Evolutionary conservation across 2,113 vertebrate genomes (phyloP).

Genomic region (Anarrhichthys ocellatus): DNA sequence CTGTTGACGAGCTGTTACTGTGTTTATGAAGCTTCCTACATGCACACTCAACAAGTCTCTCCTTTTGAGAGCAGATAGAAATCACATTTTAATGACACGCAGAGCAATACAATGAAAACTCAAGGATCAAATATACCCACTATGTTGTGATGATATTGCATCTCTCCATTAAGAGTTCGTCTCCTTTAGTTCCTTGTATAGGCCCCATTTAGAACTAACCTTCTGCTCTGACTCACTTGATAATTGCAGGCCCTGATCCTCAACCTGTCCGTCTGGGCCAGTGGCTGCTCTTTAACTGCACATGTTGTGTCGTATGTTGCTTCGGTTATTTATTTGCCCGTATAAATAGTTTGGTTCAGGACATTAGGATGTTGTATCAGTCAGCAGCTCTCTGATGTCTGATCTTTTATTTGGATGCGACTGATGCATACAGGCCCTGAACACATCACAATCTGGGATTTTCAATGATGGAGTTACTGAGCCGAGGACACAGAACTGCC

Average conservation of each 20-base stretch:
- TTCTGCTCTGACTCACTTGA: neutral
- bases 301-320: neutral
- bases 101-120: neutral
- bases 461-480: neutral
- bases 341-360: neutral
- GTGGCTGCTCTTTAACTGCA: neutral
- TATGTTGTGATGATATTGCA: neutral
- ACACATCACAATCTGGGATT: neutral
- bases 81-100: neutral
- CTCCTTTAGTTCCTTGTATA: too few relatives aligned
- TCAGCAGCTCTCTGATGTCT: neutral
- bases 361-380: too few relatives aligned
- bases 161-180: neutral
- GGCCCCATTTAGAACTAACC: neutral
- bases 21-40: slow-evolving; percentile 28
- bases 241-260: neutral
- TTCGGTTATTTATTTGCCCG: neutral
- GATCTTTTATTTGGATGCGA: slow-evolving; percentile 9
- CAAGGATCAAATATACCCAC: neutral
- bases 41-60: slow-evolving; percentile 7
- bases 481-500: neutral
- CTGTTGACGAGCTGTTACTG: slow-evolving; percentile 31
- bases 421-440: neutral
- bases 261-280: neutral
- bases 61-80: neutral